Base-by-base conservation (phyloP, 2,113 vertebrate species). In the Colius striatus region DNA sequence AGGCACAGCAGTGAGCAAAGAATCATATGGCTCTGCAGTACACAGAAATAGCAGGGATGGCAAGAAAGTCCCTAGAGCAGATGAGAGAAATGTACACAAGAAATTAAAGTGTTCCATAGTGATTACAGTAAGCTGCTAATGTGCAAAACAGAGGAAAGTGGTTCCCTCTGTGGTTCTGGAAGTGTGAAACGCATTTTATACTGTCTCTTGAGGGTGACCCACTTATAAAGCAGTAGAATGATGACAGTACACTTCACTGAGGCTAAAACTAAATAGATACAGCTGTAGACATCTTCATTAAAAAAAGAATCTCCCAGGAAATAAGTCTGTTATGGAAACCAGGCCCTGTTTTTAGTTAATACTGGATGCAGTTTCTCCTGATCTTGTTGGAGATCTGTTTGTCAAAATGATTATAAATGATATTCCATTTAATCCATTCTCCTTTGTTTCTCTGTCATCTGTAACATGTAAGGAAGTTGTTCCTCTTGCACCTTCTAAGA, bases 141-240 rank as follows among this genome's bases (percentile, higher is more conserved):
- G 80, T 89, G 86, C 34, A 66, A 29, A 93, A 26, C 41, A 66
- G 65, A 55, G 72, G 53, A 53, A 84, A 77, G 36, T 57, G 83
- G 27, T 90, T 96, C 84, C 57, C 54, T 90, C 53, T 50, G 48
- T 84, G 85, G 34, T 82, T 80, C 88, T 95, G 70, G 47, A 89
- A 84, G 58, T n/a, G 72, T 51, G 66, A 84, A 85, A 72, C 75
- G 65, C 5, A 0, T 82, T 91, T 81, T 77, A 5, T 63, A 23
- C 30, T 78, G 36, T 68, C 53, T 89, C 73, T 70, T 61, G 76
- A 82, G 71, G n/a, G 47, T 84, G 80, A 89, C 50, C 41, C 68
- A 65, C 53, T 87, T 89, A 60, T 4, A 72, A 84, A 88, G 48
- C 22, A 48, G 55, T 60, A 89, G 73, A 84, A 74, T 3, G 29